Evolutionary conservation across 2,797 vertebrate species (phyloP).

Genomic region (Valencia hispanica): DNA sequence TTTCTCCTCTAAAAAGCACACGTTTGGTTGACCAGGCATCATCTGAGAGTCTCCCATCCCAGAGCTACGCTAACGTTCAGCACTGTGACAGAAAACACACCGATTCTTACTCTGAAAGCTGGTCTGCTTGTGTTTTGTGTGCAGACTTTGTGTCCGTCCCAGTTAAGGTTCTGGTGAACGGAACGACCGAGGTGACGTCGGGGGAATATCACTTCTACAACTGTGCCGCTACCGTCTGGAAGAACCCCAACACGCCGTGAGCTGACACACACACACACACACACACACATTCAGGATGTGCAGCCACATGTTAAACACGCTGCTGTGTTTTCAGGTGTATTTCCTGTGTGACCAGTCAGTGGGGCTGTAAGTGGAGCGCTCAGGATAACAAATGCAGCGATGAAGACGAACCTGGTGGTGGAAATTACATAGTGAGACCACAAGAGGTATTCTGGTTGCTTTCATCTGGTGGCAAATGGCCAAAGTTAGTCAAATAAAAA

Average conservation of each 20-base stretch:
- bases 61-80: too few species aligned
- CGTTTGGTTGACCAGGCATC: too few species aligned
- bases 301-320: background rate
- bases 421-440: conserved; percentile 79
- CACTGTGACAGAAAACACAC: too few species aligned
- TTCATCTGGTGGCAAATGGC: too few species aligned
- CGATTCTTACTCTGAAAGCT: too few species aligned
- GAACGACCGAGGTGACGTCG: conserved; percentile 81
- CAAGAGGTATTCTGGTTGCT: conserved; percentile 77
- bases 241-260: conserved; percentile 90
- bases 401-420: conserved; percentile 55
- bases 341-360: conserved; percentile 90
- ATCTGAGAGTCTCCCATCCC: too few species aligned
- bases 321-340: conserved; percentile 84
- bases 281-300: background rate
- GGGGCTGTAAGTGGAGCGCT: conserved; percentile 94
- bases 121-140: conserved; percentile 8
- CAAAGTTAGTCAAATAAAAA: background rate
- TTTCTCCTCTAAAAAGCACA: too few species aligned
- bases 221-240: conserved; percentile 88
- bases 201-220: conserved; percentile 91
- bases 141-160: conserved; percentile 89
- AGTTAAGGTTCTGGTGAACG: conserved; percentile 74
- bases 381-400: conserved; percentile 78
- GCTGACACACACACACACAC: conserved; percentile 58